Evolutionary conservation across 1,140 invertebrate genomes (phyloP).

Genomic region (Plectrocnemia conspersa): DNA sequence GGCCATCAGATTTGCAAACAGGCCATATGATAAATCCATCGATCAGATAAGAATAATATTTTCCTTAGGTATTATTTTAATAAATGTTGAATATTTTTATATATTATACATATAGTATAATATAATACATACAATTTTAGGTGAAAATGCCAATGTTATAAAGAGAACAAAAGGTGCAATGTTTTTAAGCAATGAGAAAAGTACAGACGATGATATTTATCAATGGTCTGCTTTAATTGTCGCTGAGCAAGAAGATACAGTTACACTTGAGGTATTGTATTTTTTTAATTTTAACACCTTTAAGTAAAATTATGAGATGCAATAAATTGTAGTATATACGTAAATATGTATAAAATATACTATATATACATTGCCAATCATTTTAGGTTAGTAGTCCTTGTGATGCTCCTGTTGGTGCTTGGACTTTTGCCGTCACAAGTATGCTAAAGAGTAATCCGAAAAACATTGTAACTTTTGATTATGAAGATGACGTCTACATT

Average conservation of each 20-base stretch:
- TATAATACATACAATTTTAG: slow-evolving; percentile 41
- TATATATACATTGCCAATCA: no score
- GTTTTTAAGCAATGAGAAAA: slow-evolving; percentile 44
- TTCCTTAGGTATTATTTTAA: slow-evolving; percentile 53
- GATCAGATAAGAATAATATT: slow-evolving; percentile 59
- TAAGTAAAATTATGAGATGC: neutral
- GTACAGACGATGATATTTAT: slow-evolving; percentile 40
- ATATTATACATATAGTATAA: neutral
- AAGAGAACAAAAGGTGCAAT: slow-evolving; percentile 56
- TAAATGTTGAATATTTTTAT: slow-evolving; percentile 11
- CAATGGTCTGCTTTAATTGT: slow-evolving; percentile 52
- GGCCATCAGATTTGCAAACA: slow-evolving; percentile 52
- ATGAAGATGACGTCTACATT: slow-evolving; percentile 64
- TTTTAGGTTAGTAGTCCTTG: slow-evolving; percentile 55
- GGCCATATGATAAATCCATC: slow-evolving; percentile 49
- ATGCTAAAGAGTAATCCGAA: slow-evolving; percentile 40
- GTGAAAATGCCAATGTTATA: slow-evolving; percentile 53
- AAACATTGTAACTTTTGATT: slow-evolving; percentile 43
- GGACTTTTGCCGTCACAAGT: slow-evolving; percentile 59
- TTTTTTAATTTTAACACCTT: slow-evolving; percentile 3
- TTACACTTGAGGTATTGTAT: slow-evolving; percentile 51
- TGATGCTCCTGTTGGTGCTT: slow-evolving; percentile 57
- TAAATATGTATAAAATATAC: slow-evolving; percentile 2
- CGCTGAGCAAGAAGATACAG: slow-evolving; percentile 48
- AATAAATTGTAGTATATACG: neutral